phyloP scores from a whole-genome alignment of 2,113 vertebrate genomes.

The Oriolus oriolus region DNA sequence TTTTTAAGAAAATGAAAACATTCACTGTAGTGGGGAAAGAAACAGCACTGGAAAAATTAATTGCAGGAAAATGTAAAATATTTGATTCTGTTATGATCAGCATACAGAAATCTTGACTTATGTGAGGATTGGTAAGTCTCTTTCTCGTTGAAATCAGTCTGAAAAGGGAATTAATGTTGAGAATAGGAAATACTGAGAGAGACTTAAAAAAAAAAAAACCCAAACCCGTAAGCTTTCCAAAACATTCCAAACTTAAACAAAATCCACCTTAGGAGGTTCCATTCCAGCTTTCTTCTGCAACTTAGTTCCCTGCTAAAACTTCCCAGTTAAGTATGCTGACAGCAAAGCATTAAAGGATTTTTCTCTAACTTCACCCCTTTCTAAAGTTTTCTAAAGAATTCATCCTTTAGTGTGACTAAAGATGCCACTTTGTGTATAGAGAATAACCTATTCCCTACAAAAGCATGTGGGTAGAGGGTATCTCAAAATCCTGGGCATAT shows the following conservation, averaged over 20 bases:
- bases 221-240: not conserved
- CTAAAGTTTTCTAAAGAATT: not conserved
- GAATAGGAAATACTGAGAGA: not conserved
- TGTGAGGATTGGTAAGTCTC: not conserved
- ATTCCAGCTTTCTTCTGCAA: not conserved
- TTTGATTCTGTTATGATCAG: not conserved
- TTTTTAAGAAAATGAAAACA: not conserved
- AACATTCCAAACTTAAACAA: constrained; percentile 10
- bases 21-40: not conserved
- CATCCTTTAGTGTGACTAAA: not conserved
- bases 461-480: not conserved
- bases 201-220: not conserved
- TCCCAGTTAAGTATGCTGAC: not conserved
- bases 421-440: not conserved
- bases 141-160: not conserved
- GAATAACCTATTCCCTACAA: not conserved
- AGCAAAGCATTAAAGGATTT: not conserved
- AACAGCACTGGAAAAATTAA: not conserved
- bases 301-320: not conserved
- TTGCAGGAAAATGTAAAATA: not conserved
- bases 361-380: not conserved
- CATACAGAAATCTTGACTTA: not conserved
- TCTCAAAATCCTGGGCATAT: constrained; percentile 1
- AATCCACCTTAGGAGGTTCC: not conserved
- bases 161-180: not conserved